Evolutionary conservation across 2,797 vertebrate genomes (phyloP).

Genomic region (Chelonia mydas): DNA sequence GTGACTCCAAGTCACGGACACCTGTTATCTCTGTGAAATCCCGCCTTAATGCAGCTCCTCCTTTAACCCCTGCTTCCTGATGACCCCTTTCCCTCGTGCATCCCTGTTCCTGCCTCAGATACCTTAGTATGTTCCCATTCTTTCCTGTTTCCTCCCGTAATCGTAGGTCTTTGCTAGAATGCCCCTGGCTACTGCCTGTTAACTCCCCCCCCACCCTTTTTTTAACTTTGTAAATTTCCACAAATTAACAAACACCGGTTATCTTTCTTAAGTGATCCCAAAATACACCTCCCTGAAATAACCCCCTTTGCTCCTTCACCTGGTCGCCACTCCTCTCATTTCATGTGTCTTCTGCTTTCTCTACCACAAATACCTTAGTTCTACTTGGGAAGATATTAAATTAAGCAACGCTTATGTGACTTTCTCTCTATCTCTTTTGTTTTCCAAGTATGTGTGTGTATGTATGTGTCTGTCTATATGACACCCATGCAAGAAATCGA

Average conservation of each 20-base stretch:
- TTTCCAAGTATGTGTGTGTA: no score
- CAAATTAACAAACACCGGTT: neutral
- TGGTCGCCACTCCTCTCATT: neutral
- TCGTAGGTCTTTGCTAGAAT: neutral
- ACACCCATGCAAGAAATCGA: neutral
- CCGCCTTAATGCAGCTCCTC: neutral
- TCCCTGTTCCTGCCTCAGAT: neutral
- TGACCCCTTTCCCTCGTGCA: neutral
- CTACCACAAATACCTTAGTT: neutral
- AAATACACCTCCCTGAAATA: neutral
- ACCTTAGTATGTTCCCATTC: neutral
- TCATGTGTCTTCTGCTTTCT: neutral
- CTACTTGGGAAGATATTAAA: neutral
- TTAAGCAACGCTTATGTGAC: neutral
- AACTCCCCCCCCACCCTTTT: neutral
- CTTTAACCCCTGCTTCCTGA: rapidly evolving
- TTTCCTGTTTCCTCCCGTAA: neutral
- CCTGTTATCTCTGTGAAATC: neutral
- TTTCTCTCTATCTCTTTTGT: no score
- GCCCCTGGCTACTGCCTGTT: neutral
- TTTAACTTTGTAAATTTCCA: neutral
- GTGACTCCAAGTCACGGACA: neutral
- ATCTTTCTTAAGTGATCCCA: neutral
- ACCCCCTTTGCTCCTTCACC: neutral
- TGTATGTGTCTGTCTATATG: neutral